A percentile compares a stretch with the other conserved stretches of the same genome.
Conservation (phyloP, 2,888 invertebrate species). For the Diarsia brunnea region DNA sequence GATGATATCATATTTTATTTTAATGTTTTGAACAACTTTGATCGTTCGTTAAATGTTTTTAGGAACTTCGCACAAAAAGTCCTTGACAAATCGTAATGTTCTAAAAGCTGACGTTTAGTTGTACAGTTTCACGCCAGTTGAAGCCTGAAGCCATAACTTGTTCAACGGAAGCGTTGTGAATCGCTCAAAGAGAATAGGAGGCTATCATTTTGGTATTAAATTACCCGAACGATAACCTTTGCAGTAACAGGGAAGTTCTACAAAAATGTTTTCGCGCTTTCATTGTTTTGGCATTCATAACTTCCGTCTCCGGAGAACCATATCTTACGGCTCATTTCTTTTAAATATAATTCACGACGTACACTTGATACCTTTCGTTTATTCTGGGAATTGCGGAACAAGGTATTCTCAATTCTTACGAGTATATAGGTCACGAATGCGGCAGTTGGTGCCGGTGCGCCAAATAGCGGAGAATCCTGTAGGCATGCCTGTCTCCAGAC, state of each 20-base stretch:
- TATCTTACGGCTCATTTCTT: constrained; percentile 25
- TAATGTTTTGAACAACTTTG: constrained; percentile 3
- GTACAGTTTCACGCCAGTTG: constrained; percentile 12
- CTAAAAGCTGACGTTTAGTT: background rate
- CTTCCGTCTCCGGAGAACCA: constrained; percentile 33
- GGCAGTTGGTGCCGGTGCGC: constrained; percentile 56
- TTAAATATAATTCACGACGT: constrained; percentile 36
- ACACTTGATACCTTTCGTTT: constrained; percentile 36
- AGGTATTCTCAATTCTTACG: constrained; percentile 44
- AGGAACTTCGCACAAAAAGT: background rate
- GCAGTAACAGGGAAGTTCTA: constrained; percentile 10
- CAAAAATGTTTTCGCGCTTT: constrained; percentile 12
- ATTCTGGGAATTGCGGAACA: constrained; percentile 39
- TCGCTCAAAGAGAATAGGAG: constrained; percentile 6
- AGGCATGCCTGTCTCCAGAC: constrained; percentile 55
- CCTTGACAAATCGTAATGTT: background rate
- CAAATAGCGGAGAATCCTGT: constrained; percentile 64
- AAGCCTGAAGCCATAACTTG: constrained; percentile 33
- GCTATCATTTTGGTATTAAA: constrained; percentile 30
- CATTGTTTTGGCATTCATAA: constrained; percentile 35
- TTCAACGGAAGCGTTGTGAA: constrained; percentile 9
- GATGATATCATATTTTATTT: constrained; percentile 1
- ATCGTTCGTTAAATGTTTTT: constrained; percentile 10
- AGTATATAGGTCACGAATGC: constrained; percentile 62
- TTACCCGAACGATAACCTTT: constrained; percentile 22